phyloP scores from a whole-genome alignment of 2,797 vertebrate species.

The Anisognathus igniventris region DNA sequence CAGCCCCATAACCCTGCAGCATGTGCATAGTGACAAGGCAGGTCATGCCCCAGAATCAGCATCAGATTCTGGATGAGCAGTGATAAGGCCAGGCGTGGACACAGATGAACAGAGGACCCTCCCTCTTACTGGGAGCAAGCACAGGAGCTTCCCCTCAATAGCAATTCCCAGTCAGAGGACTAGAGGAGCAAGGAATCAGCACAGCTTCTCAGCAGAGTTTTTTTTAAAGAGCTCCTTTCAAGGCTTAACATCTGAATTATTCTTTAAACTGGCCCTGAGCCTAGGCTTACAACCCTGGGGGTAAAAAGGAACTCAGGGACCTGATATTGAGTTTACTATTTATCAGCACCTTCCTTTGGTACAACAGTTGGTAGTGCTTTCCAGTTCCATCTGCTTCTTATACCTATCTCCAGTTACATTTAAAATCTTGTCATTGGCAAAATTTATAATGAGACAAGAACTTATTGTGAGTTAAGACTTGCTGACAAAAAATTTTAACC shows the following conservation, averaged over 20 bases:
- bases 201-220: neutral
- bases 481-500: neutral
- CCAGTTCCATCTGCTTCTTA: neutral
- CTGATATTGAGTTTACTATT: neutral
- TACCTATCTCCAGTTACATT: neutral
- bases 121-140: neutral
- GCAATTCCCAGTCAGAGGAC: neutral
- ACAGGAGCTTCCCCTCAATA: neutral
- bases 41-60: neutral
- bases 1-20: accelerated
- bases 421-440: neutral
- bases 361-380: neutral
- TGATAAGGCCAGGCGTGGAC: neutral
- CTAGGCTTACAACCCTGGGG: neutral
- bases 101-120: accelerated
- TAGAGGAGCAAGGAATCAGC: neutral
- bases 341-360: neutral
- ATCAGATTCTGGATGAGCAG: neutral
- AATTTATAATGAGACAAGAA: neutral
- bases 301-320: neutral
- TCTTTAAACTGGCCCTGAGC: neutral
- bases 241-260: neutral
- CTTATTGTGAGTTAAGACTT: neutral
- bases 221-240: neutral
- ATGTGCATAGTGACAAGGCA: accelerated